These are phyloP conservation scores for Palaemon carinicauda DNA, from an alignment of 1,140 invertebrate genomes.

Conservation along the genomic window DNA sequence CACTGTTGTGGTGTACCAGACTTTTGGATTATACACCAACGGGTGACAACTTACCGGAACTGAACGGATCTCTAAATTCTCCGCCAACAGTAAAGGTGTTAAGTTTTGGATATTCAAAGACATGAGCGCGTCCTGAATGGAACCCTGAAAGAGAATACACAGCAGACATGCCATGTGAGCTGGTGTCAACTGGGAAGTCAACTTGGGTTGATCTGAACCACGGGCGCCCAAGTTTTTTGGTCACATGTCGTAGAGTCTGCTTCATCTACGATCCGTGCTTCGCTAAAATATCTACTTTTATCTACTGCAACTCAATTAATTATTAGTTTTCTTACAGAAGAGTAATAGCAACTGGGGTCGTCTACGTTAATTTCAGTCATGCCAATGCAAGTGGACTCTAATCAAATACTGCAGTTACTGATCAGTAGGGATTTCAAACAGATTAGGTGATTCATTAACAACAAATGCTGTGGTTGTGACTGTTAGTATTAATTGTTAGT, in stretches of 20 bases:
- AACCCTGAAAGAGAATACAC: slow-evolving; percentile 50
- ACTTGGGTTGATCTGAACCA: neutral
- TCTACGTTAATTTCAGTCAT: neutral
- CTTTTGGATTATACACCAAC: neutral
- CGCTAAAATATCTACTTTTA: neutral
- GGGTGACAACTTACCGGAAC: slow-evolving; percentile 41
- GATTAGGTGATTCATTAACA: too few relatives aligned
- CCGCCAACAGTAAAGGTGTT: slow-evolving; percentile 53
- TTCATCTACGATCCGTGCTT: neutral
- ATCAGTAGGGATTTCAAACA: too few relatives aligned
- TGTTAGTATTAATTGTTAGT: too few relatives aligned
- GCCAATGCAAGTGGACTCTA: too few relatives aligned
- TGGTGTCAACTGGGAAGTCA: slow-evolving; percentile 27
- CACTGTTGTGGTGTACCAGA: neutral
- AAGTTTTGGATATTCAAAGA: slow-evolving; percentile 52
- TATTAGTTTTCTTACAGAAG: neutral
- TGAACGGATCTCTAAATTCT: slow-evolving; percentile 47
- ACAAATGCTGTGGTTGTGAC: too few relatives aligned
- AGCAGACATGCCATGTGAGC: slow-evolving; percentile 50
- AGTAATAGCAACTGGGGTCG: neutral
- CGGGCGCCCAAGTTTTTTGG: neutral
- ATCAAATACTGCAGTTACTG: too few relatives aligned
- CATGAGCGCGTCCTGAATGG: slow-evolving; percentile 24
- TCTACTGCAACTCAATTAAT: neutral
- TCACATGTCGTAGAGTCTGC: neutral